Percentiles rank a stretch among this genome's conserved stretches.
These are phyloP conservation scores for Numenius phaeopus DNA, from an alignment of 2,797 vertebrate species.

Conservation along the genomic window DNA sequence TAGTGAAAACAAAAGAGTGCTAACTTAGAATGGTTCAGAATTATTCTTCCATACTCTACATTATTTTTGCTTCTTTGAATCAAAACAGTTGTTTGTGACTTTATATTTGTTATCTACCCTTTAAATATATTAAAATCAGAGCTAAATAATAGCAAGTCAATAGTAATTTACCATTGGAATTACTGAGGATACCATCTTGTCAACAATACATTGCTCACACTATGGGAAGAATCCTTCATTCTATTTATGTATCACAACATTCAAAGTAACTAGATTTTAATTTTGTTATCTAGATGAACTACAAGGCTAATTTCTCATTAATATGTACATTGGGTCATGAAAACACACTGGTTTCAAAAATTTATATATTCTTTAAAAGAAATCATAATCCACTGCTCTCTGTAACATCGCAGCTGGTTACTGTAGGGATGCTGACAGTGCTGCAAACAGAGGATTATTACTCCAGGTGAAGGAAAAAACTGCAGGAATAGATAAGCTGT, in stretches of 20 bases:
- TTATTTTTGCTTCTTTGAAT: not conserved
- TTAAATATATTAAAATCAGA: not conserved
- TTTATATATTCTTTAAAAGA: not conserved
- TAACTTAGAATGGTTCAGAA: not conserved
- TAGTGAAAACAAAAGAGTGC: not conserved
- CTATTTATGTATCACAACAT: not conserved
- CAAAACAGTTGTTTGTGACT: not conserved
- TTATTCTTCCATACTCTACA: not conserved
- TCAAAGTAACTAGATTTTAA: not conserved
- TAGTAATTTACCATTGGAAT: not conserved
- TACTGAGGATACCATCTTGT: not conserved
- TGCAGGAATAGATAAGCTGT: conserved; percentile 10
- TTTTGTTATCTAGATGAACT: not conserved
- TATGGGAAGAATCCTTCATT: not conserved
- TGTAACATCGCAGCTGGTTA: conserved; percentile 32
- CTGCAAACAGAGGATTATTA: conserved; percentile 49
- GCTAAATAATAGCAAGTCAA: not conserved
- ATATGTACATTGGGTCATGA: not conserved
- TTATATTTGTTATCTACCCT: not conserved
- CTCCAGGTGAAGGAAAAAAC: not conserved
- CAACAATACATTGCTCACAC: not conserved
- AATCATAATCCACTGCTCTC: not conserved
- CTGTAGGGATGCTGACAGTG: conserved; percentile 20
- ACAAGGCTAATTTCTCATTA: not conserved
- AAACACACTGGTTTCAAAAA: not conserved